Evolutionary conservation across 1,140 invertebrate genomes (phyloP), one percentile per base, ranked within the genome.

Genomic region (Lepidurus apus): DNA sequence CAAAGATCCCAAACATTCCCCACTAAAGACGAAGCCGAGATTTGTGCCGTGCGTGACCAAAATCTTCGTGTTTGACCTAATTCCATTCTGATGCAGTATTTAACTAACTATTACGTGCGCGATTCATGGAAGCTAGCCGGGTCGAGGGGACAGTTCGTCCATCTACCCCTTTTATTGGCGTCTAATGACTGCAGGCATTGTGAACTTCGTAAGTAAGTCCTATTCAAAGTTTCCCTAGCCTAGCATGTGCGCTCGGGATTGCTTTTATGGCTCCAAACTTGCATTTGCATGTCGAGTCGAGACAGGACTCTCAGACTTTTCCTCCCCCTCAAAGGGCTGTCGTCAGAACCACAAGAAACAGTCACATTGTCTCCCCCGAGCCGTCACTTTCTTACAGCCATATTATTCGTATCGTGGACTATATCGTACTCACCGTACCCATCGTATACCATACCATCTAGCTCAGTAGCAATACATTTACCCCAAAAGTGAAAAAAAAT

Each of bases 191-290:
- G 53, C 3, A 3, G 13, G n/a, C 6, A n/a, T 65, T 1, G 53
- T 34, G 34, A 34, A 34, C 34, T 34, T 34, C 3, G 34, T 34
- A 34, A 21, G 8, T 65, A 65, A 65, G 53, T 1, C 53, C 21
- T 21, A 65, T 65, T 65, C 53, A 13, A 17, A 65, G 17, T 65
- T 65, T 65, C 53, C 3, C 9, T 9, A n/a, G 13, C 8, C 53
- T 65, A n/a, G 53, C 17, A 13, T 17, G 8, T 65, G 53, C 17
- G 8, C 53, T 65, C 53, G 0, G 21, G n/a, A 21, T 65, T 65
- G 53, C 13, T 17, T 65, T 65, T 65, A 65, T 65, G 53, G 53
- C n/a, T n/a, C 53, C 17, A 65, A 47, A 65, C 53, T 65, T 65
- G 53, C 53, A 65, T 21, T 65, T 65, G 53, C 53, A 65, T 65